Evolutionary conservation across 2,888 invertebrate genomes (phyloP).

Genomic region (Aphodius granarius): DNA sequence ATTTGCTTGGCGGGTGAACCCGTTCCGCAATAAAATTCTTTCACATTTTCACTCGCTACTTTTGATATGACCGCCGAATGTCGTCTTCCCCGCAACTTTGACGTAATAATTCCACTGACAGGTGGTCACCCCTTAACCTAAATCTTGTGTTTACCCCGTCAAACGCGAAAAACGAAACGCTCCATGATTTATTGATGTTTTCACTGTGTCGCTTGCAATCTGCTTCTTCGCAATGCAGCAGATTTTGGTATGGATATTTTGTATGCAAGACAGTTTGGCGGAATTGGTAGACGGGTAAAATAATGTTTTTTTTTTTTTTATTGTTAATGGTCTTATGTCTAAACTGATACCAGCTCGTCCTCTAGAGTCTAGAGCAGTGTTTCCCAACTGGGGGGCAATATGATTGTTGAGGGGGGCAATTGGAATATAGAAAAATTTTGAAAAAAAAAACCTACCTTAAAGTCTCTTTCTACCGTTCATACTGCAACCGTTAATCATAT

Average conservation of each 20-base stretch:
- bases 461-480: no score
- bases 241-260: background rate
- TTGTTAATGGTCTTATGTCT: no score
- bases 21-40: constrained; percentile 18
- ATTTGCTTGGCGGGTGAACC: constrained; percentile 23
- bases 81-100: background rate
- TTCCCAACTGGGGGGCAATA: no score
- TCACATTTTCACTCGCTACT: background rate
- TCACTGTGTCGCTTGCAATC: background rate
- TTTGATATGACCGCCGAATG: background rate
- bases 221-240: background rate
- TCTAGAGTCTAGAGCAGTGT: no score
- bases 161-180: background rate
- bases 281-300: no score
- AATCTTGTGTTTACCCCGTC: background rate
- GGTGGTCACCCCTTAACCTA: background rate
- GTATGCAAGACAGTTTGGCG: no score
- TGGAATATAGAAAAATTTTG: no score
- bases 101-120: background rate
- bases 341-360: no score
- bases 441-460: no score
- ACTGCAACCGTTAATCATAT: no score
- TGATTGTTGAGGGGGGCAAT: no score
- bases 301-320: no score
- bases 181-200: background rate